Percentiles rank a stretch among this genome's conserved stretches.
Conservation (phyloP, 2,113 vertebrate species). For the Dromas ardeola region DNA sequence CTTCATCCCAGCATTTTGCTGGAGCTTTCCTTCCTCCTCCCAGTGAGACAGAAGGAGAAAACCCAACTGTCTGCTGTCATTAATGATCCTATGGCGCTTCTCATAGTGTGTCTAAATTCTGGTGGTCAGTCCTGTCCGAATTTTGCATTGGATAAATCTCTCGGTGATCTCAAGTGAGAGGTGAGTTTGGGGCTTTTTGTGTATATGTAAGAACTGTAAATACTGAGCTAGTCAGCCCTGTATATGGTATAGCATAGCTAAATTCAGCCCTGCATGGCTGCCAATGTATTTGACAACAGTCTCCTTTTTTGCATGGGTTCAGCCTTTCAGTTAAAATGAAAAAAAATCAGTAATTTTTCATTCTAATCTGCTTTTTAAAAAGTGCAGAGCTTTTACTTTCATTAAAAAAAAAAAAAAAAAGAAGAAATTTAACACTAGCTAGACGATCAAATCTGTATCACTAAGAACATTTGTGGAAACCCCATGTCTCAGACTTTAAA, state of each 20-base stretch:
- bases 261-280: background rate
- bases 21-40: background rate
- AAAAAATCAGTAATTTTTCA: background rate
- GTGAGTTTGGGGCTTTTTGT: background rate
- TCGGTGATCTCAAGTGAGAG: background rate
- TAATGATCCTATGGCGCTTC: background rate
- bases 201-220: background rate
- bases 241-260: background rate
- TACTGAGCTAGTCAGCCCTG: background rate
- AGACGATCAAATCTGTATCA: background rate
- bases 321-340: background rate
- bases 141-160: background rate
- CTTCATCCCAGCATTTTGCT: background rate
- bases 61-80: background rate
- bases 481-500: background rate
- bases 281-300: background rate
- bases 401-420: background rate
- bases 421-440: background rate
- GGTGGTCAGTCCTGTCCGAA: background rate
- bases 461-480: background rate
- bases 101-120: background rate
- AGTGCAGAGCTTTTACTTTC: background rate
- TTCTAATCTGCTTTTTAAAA: background rate
- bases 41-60: background rate
- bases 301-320: background rate